A percentile compares a stretch with the other conserved stretches of the same genome.
Evolutionary conservation across 2,113 vertebrate species (phyloP).

Genomic region (Phasianus colchicus): DNA sequence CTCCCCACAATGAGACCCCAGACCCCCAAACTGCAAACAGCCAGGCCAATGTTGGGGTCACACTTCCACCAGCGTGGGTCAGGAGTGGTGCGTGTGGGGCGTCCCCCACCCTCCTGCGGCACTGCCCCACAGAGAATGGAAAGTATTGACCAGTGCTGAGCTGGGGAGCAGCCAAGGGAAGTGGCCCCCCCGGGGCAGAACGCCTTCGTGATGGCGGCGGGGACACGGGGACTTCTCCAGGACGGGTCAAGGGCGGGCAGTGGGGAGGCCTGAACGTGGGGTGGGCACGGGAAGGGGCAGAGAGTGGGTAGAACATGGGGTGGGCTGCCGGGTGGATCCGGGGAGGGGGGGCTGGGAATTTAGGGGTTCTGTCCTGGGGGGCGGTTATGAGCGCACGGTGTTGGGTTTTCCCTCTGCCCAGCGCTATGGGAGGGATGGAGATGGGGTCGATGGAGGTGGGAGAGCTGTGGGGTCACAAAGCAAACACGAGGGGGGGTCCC

Average conservation of each 20-base stretch:
- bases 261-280: not conserved
- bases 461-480: not conserved
- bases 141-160: not conserved
- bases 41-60: rapidly evolving
- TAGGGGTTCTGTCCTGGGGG: not conserved
- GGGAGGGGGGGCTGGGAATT: rapidly evolving
- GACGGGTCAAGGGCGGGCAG: constrained; percentile 23
- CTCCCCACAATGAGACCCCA: rapidly evolving
- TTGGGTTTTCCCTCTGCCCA: not conserved
- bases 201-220: not conserved
- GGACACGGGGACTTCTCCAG: constrained; percentile 9
- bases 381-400: not conserved
- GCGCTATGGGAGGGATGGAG: not conserved
- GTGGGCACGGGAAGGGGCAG: not conserved
- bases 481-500: not conserved
- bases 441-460: not conserved
- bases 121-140: constrained; percentile 36
- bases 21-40: not conserved
- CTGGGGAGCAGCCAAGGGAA: constrained; percentile 20
- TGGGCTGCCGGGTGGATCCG: not conserved
- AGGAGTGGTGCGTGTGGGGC: rapidly evolving
- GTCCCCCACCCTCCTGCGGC: not conserved
- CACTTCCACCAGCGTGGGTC: rapidly evolving
- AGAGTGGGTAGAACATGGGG: not conserved
- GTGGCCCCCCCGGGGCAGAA: not conserved